phyloP scores from a whole-genome alignment of 2,888 invertebrate genomes.

The Dasysyrphus albostriatus region DNA sequence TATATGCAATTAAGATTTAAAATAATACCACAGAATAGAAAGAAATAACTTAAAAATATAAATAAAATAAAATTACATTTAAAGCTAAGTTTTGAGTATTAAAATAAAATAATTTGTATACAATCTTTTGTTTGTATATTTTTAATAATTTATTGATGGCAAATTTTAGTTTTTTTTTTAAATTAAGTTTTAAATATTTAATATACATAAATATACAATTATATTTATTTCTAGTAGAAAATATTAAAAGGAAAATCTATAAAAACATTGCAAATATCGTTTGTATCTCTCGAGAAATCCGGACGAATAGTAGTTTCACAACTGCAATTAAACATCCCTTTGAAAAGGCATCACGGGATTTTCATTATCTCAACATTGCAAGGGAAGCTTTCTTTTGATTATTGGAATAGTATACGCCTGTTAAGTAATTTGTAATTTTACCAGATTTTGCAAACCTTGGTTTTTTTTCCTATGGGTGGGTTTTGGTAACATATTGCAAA shows the following conservation, averaged over 20 bases:
- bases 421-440: no score
- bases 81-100: conserved; percentile 37
- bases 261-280: not conserved
- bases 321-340: not conserved
- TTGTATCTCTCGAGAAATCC: not conserved
- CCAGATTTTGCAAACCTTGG: no score
- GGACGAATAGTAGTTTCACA: not conserved
- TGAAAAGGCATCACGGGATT: not conserved
- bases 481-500: no score
- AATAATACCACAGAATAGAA: conserved; percentile 61
- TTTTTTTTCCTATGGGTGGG: no score
- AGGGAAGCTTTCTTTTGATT: not conserved
- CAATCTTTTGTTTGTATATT: not conserved
- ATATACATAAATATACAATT: conserved; percentile 8
- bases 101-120: conserved; percentile 5
- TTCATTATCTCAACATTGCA: not conserved
- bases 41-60: conserved; percentile 32
- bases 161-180: not conserved
- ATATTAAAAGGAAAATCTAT: not conserved
- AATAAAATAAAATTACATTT: conserved; percentile 41
- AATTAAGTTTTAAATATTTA: not conserved
- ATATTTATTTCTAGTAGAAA: not conserved
- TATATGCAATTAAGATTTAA: conserved; percentile 38
- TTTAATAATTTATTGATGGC: conserved; percentile 6
- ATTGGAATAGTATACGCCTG: not conserved